These are phyloP conservation scores for Capitulum mitella DNA, from an alignment of 2,888 invertebrate species.

Conservation along the genomic window DNA sequence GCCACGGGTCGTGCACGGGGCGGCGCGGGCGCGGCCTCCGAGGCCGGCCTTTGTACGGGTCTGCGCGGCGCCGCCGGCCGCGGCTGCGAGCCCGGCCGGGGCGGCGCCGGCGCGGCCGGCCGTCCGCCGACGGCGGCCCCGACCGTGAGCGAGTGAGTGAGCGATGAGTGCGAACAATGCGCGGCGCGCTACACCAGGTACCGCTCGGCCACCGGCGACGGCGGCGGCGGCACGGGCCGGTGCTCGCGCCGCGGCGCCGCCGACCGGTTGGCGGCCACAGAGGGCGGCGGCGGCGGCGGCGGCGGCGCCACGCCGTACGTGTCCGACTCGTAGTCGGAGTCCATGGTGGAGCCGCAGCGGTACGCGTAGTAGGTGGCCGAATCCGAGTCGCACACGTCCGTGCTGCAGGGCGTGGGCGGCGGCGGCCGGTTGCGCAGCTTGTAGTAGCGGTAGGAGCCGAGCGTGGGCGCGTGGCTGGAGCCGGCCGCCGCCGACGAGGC, in stretches of 20 bases:
- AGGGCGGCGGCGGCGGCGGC: constrained; percentile 22
- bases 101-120: background rate
- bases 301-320: constrained; percentile 24
- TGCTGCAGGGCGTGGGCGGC: constrained; percentile 89
- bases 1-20: too few relatives aligned
- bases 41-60: background rate
- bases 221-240: constrained; percentile 10
- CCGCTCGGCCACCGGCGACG: constrained; percentile 16
- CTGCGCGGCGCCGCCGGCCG: background rate
- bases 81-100: too few relatives aligned
- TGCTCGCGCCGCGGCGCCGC: background rate
- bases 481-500: constrained; percentile 26
- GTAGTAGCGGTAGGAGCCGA: constrained; percentile 61
- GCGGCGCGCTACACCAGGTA: constrained; percentile 3
- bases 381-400: constrained; percentile 85
- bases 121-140: background rate
- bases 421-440: constrained; percentile 63
- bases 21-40: background rate
- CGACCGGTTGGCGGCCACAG: background rate
- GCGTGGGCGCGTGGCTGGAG: constrained; percentile 32
- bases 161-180: background rate
- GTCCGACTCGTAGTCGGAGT: constrained; percentile 23
- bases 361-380: constrained; percentile 25
- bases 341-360: background rate
- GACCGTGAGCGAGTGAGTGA: background rate